phyloP scores from a whole-genome alignment of 53 echinoderm and acorn worm species.

The Henricia sp. region DNA sequence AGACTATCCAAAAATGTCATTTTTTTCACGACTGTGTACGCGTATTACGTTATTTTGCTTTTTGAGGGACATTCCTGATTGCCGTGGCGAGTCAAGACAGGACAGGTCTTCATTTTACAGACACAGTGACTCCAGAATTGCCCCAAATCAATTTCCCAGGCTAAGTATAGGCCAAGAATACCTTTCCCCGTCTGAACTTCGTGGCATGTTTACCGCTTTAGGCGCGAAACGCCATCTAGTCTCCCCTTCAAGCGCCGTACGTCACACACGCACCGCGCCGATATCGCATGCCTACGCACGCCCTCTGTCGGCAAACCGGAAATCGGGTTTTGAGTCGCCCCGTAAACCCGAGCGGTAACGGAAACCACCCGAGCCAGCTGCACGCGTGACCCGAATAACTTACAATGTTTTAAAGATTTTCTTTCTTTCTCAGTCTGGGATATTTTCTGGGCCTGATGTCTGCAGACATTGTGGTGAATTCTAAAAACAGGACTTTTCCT shows the following conservation, averaged over 20 bases:
- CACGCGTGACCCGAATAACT: constrained; percentile 45
- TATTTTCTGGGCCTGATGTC: constrained; percentile 3
- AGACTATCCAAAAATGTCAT: no score
- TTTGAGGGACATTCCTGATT: no score
- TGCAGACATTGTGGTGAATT: constrained; percentile 12
- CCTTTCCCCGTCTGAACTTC: background rate
- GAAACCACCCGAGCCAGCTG: constrained; percentile 42
- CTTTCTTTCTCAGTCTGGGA: background rate
- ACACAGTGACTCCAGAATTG: no score
- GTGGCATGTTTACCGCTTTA: background rate
- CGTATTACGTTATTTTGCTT: no score
- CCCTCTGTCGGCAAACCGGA: constrained; percentile 55
- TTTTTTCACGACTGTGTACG: no score
- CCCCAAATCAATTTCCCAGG: background rate
- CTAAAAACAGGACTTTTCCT: background rate
- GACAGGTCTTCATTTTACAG: no score
- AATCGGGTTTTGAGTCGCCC: constrained; percentile 3
- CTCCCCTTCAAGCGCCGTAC: background rate
- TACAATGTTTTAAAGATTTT: constrained; percentile 61
- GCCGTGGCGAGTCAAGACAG: no score
- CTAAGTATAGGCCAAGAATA: background rate
- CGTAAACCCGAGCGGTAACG: constrained; percentile 23
- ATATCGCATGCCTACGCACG: constrained; percentile 25
- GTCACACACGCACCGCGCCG: background rate
- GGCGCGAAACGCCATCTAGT: background rate